Conservation (phyloP, 2,797 vertebrate genomes). For the Poecilia gillii region DNA sequence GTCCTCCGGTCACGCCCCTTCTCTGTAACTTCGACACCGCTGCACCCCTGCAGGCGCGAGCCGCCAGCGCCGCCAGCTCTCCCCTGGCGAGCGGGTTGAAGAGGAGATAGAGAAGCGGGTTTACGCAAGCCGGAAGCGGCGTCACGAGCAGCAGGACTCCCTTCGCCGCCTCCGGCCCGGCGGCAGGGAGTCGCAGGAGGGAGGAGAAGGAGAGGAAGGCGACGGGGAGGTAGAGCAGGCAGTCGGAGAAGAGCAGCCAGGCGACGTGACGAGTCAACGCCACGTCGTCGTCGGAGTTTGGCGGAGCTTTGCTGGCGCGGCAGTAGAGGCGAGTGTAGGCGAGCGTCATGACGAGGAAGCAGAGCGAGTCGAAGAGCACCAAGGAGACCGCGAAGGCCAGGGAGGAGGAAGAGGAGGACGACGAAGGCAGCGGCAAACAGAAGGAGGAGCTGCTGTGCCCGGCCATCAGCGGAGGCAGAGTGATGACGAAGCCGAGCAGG, state of each 20-base stretch:
- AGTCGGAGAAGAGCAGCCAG: slow-evolving; percentile 91
- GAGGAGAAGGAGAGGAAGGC: slow-evolving; percentile 91
- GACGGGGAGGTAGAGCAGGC: slow-evolving; percentile 91
- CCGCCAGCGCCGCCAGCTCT: slow-evolving; percentile 83
- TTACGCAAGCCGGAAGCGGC: slow-evolving; percentile 90
- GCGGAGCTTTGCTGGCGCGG: slow-evolving; percentile 42
- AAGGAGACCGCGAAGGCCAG: slow-evolving; percentile 82
- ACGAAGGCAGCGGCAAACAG: slow-evolving; percentile 85
- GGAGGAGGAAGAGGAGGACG: slow-evolving; percentile 67
- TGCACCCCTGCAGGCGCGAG: slow-evolving; percentile 70
- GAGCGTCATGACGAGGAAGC: slow-evolving; percentile 90
- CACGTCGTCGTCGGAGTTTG: slow-evolving; percentile 82
- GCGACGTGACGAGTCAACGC: slow-evolving; percentile 90
- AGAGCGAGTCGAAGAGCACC: slow-evolving; percentile 89
- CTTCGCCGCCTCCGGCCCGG: slow-evolving; percentile 87
- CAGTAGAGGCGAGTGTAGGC: slow-evolving; percentile 91
- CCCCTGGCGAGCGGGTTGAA: slow-evolving; percentile 91
- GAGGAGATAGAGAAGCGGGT: slow-evolving; percentile 92
- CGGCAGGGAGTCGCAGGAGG: slow-evolving; percentile 84
- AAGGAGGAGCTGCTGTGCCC: slow-evolving; percentile 85
- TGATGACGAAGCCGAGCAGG: slow-evolving; percentile 80
- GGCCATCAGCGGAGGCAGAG: slow-evolving; percentile 83
- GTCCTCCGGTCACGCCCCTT: slow-evolving; percentile 39
- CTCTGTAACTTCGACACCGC: slow-evolving; percentile 30
- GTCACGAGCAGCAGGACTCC: slow-evolving; percentile 89